Conservation (phyloP, 1,140 invertebrate species). For the Dryas iulia region DNA sequence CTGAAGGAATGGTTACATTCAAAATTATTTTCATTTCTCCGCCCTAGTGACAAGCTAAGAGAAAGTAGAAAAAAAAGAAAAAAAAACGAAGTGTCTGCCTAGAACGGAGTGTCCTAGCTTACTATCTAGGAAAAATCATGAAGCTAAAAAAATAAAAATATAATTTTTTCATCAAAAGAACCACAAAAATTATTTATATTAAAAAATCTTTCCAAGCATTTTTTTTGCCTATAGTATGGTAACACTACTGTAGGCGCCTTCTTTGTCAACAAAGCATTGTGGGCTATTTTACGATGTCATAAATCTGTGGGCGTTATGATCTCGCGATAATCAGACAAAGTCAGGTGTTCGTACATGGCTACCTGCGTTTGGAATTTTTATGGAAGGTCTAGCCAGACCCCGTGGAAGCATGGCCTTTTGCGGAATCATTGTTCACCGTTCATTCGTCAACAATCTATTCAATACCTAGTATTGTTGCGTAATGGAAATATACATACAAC, state of each 20-base stretch:
- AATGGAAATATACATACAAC: not conserved
- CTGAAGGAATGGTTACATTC: no score
- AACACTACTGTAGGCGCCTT: slow-evolving; percentile 34
- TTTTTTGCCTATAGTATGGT: not conserved
- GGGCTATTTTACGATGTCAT: slow-evolving; percentile 53
- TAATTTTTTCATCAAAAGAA: not conserved
- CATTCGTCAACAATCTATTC: no score
- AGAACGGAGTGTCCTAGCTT: no score
- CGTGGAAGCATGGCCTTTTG: slow-evolving; percentile 24
- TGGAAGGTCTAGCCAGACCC: slow-evolving; percentile 23
- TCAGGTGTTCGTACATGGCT: slow-evolving; percentile 41
- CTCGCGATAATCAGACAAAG: slow-evolving; percentile 43
- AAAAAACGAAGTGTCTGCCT: no score
- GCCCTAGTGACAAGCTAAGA: no score
- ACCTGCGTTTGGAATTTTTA: slow-evolving; percentile 32
- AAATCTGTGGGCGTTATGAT: slow-evolving; percentile 55
- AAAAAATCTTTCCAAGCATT: not conserved
- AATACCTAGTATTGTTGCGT: not conserved
- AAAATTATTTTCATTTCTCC: no score
- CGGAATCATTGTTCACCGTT: not conserved
- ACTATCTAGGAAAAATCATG: no score
- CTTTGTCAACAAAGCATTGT: slow-evolving; percentile 61
- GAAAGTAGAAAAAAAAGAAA: no score
- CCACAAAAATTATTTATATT: not conserved
- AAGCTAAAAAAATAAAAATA: no score